Conservation (phyloP, 2,888 invertebrate genomes). For the Drosophila limbata region DNA sequence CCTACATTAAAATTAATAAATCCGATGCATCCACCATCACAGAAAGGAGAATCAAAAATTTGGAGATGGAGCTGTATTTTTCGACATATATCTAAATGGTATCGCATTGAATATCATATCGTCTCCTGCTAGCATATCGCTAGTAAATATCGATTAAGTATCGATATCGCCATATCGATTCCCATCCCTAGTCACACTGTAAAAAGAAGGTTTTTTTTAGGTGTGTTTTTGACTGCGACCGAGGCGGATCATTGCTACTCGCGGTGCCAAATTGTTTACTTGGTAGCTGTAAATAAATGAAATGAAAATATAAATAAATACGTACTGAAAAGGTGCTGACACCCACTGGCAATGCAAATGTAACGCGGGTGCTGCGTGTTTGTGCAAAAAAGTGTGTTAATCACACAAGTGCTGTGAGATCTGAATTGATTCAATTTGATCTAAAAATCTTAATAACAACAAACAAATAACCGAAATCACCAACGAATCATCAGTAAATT, state of each 20-base stretch:
- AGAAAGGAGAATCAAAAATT: too few species aligned
- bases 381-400: constrained; percentile 46
- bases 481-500: constrained; percentile 6
- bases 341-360: constrained; percentile 33
- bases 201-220: constrained; percentile 9
- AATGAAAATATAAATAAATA: constrained; percentile 47
- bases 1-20: too few species aligned
- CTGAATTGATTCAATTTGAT: constrained; percentile 15
- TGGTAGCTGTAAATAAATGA: constrained; percentile 34
- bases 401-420: constrained; percentile 28
- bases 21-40: too few species aligned
- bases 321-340: constrained; percentile 24
- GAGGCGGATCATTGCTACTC: constrained; percentile 16
- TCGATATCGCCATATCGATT: too few species aligned
- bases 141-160: too few species aligned
- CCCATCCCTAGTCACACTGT: too few species aligned
- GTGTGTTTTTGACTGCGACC: constrained; percentile 34
- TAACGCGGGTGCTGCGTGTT: constrained; percentile 35
- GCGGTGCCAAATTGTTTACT: constrained; percentile 47
- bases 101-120: too few species aligned
- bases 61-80: too few species aligned
- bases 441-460: constrained; percentile 30
- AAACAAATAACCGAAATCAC: constrained; percentile 33
- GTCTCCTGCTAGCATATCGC: too few species aligned
- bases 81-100: too few species aligned